These are phyloP conservation scores for Eulimnadia texana DNA, from an alignment of 1,140 invertebrate genomes.

Conservation along the genomic window DNA sequence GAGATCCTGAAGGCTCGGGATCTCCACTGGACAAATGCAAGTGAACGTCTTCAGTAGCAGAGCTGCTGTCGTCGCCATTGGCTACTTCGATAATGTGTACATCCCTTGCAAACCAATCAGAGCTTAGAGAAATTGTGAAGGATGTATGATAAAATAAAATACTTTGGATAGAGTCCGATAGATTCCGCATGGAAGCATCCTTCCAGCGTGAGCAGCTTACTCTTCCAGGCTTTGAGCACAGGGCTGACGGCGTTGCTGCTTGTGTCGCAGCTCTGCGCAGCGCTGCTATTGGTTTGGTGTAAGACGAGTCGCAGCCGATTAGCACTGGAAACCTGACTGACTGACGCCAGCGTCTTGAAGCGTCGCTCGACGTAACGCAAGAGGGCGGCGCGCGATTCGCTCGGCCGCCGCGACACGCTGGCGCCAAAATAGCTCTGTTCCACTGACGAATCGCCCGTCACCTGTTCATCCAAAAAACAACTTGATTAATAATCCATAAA, in stretches of 20 bases:
- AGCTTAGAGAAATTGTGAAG: not conserved
- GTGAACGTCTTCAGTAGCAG: slow-evolving; percentile 3
- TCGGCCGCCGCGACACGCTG: not conserved
- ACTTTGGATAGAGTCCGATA: slow-evolving; percentile 11
- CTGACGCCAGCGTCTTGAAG: slow-evolving; percentile 7
- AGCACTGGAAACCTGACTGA: slow-evolving; percentile 7
- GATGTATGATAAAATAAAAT: no score
- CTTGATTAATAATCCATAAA: not conserved
- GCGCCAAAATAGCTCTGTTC: slow-evolving; percentile 4
- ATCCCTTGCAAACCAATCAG: slow-evolving; percentile 1
- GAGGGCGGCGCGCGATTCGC: not conserved
- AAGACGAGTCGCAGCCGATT: slow-evolving; percentile 7
- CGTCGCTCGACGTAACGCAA: slow-evolving; percentile 9
- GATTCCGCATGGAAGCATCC: slow-evolving; percentile 14
- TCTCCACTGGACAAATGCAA: slow-evolving; percentile 7
- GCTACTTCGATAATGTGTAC: slow-evolving; percentile 13
- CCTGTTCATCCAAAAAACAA: not conserved
- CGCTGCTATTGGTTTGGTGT: not conserved
- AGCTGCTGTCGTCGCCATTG: not conserved
- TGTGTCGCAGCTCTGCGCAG: not conserved
- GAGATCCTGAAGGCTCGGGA: slow-evolving; percentile 4
- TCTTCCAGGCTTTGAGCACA: not conserved
- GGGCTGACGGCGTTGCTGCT: not conserved
- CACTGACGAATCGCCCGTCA: slow-evolving; percentile 13
- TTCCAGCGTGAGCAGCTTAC: slow-evolving; percentile 2